Evolutionary conservation across 64 coral and sea anemone species (phyloP).

Genomic region (Porites lutea): DNA sequence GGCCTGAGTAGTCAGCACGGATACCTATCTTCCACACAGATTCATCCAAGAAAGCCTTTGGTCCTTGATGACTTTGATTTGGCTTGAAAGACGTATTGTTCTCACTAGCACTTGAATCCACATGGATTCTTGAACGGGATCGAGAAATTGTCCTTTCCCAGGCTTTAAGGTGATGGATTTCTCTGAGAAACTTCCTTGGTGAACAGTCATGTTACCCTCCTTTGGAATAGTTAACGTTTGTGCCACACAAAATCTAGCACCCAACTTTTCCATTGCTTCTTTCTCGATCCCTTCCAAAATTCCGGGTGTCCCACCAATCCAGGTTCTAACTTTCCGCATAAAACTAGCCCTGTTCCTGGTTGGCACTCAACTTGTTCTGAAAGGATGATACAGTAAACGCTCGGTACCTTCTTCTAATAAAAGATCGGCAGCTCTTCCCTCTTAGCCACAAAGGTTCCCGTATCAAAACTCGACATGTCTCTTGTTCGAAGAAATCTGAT

Average conservation of each 20-base stretch:
- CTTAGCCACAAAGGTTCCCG: constrained; percentile 48
- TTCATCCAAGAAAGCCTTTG: not conserved
- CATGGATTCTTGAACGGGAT: not conserved
- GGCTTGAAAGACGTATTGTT: not conserved
- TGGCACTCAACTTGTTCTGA: constrained; percentile 46
- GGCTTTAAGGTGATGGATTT: not conserved
- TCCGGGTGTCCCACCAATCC: constrained; percentile 46
- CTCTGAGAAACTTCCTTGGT: constrained; percentile 51
- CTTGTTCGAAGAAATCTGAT: constrained; percentile 51
- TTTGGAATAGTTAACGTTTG: constrained; percentile 25
- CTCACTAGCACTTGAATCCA: not conserved
- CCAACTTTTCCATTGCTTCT: not conserved
- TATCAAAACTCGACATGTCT: constrained; percentile 59
- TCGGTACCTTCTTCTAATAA: constrained; percentile 33
- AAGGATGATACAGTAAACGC: constrained; percentile 9
- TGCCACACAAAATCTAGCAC: constrained; percentile 14
- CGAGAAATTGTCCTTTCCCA: constrained; percentile 6
- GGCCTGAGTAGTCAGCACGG: constrained; percentile 3
- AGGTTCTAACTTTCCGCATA: constrained; percentile 32
- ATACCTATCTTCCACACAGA: constrained; percentile 4
- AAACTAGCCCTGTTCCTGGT: constrained; percentile 33
- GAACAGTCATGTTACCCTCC: not conserved
- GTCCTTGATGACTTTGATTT: not conserved
- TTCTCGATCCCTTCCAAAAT: constrained; percentile 8
- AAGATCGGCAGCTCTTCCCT: constrained; percentile 37